phyloP scores from a whole-genome alignment of 2,888 invertebrate species.

The Eumacrocentrus americanus region DNA sequence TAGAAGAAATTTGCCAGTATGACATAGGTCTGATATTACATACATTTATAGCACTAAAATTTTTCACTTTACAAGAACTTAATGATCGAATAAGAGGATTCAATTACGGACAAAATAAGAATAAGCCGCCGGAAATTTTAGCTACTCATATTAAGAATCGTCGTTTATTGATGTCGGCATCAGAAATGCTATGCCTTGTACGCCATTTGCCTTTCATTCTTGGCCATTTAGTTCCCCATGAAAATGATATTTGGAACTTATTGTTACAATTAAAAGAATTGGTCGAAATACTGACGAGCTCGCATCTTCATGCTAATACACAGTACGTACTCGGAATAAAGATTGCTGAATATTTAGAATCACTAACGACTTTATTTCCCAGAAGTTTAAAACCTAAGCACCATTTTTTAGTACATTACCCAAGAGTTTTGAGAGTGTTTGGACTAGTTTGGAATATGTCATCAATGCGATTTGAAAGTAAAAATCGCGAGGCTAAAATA shows the following conservation, averaged over 20 bases:
- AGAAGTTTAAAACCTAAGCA: constrained; percentile 31
- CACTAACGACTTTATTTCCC: constrained; percentile 11
- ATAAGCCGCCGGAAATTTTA: constrained; percentile 19
- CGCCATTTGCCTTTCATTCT: constrained; percentile 25
- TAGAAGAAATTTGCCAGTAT: too few relatives aligned
- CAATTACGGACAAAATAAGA: constrained; percentile 21
- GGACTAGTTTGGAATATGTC: constrained; percentile 28
- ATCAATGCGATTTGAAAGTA: constrained; percentile 33
- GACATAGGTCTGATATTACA: constrained; percentile 28
- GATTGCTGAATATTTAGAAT: constrained; percentile 23
- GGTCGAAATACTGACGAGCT: constrained; percentile 4
- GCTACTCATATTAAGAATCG: constrained; percentile 3
- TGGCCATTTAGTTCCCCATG: constrained; percentile 21
- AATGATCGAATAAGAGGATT: constrained; percentile 26
- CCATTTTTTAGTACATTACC: constrained; percentile 32
- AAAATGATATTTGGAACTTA: constrained; percentile 24
- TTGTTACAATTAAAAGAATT: constrained; percentile 21
- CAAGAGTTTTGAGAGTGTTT: constrained; percentile 18
- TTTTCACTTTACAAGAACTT: constrained; percentile 16
- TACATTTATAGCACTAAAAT: constrained; percentile 26
- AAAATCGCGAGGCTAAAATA: constrained; percentile 23
- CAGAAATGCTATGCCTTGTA: constrained; percentile 28
- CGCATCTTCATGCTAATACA: not conserved
- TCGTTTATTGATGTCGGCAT: constrained; percentile 27
- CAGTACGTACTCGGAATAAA: not conserved